Evolutionary conservation across 2,797 vertebrate species (phyloP).

Genomic region (Enteromius afrohamiltoni): DNA sequence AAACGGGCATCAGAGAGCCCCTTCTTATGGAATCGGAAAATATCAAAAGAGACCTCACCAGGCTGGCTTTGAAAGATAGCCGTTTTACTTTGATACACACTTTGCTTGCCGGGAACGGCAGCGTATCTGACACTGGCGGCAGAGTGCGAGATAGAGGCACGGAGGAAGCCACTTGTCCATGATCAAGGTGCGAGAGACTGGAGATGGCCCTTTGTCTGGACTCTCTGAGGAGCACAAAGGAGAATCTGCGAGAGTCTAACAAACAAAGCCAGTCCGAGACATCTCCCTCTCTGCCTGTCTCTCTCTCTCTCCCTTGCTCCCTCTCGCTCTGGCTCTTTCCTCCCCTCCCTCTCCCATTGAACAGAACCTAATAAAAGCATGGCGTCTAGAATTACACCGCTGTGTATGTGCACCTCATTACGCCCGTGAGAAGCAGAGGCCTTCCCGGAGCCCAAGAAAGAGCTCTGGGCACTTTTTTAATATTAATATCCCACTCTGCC

Average conservation of each 20-base stretch:
- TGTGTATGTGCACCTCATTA: constrained; percentile 83
- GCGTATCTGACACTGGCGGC: constrained; percentile 72
- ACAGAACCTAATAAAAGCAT: constrained; percentile 78
- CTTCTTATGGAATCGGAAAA: constrained; percentile 75
- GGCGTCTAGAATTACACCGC: constrained; percentile 79
- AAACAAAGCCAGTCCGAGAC: constrained; percentile 69
- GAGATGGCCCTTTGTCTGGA: constrained; percentile 62
- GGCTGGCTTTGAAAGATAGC: constrained; percentile 78
- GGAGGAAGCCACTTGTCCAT: constrained; percentile 68
- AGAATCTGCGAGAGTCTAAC: constrained; percentile 63
- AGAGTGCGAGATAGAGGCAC: constrained; percentile 57
- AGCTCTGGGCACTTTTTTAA: constrained; percentile 73
- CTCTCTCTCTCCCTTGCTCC: constrained; percentile 55
- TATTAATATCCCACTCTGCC: constrained; percentile 88
- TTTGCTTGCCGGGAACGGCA: constrained; percentile 66
- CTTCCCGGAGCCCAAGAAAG: constrained; percentile 52
- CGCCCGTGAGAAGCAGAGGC: constrained; percentile 78
- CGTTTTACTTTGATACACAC: constrained; percentile 66
- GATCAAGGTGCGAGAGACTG: constrained; percentile 62
- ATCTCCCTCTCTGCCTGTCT: constrained; percentile 61
- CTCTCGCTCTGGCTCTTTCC: constrained; percentile 63
- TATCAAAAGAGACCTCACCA: constrained; percentile 81
- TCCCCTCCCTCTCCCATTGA: constrained; percentile 57
- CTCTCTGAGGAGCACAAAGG: constrained; percentile 61
- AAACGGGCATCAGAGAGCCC: constrained; percentile 73